Conservation (phyloP, 2,888 invertebrate genomes). For the Ennomos erosarius region DNA sequence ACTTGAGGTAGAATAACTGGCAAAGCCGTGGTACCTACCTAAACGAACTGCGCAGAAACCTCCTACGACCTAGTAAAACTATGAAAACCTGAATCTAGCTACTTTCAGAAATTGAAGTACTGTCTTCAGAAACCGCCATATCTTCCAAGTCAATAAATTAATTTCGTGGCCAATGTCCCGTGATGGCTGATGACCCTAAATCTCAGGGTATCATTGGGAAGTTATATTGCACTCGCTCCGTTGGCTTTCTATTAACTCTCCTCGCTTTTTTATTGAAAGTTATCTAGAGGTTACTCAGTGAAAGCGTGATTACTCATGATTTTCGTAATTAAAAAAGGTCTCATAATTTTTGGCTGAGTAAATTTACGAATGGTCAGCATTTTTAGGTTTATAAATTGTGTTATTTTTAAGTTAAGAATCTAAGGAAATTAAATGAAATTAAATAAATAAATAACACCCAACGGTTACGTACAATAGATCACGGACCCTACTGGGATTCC, state of each 20-base stretch:
- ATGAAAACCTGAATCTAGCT: too few relatives aligned
- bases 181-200: constrained; percentile 57
- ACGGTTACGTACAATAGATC: too few relatives aligned
- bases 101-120: constrained; percentile 20
- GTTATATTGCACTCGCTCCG: constrained; percentile 50
- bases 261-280: constrained; percentile 28
- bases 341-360: constrained; percentile 8
- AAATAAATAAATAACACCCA: too few relatives aligned
- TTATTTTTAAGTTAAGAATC: too few relatives aligned
- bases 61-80: too few relatives aligned
- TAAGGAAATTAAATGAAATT: too few relatives aligned
- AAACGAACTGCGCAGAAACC: too few relatives aligned
- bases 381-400: not conserved
- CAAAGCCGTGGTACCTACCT: too few relatives aligned
- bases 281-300: constrained; percentile 19
- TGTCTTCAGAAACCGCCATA: constrained; percentile 29
- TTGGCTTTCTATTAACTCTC: constrained; percentile 44
- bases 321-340: constrained; percentile 22
- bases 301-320: constrained; percentile 12
- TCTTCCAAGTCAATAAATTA: constrained; percentile 58
- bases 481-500: too few relatives aligned
- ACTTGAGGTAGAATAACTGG: too few relatives aligned
- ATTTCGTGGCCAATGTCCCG: constrained; percentile 58
- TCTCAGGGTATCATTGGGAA: constrained; percentile 51
- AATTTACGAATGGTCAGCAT: constrained; percentile 5